These are phyloP conservation scores for Eufriesea mexicana DNA, from an alignment of 1,140 invertebrate species.

Conservation along the genomic window DNA sequence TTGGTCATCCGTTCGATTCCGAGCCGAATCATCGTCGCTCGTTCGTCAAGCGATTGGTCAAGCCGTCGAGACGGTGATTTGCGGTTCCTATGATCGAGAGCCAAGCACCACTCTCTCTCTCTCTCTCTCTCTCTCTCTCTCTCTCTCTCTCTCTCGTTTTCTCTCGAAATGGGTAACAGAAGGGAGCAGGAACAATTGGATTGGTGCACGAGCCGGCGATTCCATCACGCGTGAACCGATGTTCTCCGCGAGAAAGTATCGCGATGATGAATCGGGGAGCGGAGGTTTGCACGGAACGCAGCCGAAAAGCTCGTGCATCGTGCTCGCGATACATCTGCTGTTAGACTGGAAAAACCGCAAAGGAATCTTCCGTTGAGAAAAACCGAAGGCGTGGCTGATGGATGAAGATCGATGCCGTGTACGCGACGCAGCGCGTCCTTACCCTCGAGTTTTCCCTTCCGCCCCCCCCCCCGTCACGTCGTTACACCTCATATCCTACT, in stretches of 20 bases:
- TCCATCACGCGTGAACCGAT: constrained; percentile 44
- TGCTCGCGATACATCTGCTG: constrained; percentile 67
- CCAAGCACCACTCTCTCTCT: not conserved
- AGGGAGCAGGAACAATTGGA: not conserved
- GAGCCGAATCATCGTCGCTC: constrained; percentile 44
- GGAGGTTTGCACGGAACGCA: constrained; percentile 20
- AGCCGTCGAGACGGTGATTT: constrained; percentile 45
- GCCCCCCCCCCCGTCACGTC: constrained; percentile 34
- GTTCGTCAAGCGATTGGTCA: constrained; percentile 47
- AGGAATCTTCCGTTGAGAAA: constrained; percentile 48
- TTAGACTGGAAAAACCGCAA: constrained; percentile 50
- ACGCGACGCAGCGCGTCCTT: constrained; percentile 56
- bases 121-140: not conserved
- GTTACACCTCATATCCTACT: constrained; percentile 64
- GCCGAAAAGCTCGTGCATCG: constrained; percentile 15
- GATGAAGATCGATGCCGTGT: constrained; percentile 80
- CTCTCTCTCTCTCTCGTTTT: too few species aligned
- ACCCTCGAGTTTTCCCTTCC: not conserved
- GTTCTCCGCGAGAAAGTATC: constrained; percentile 32
- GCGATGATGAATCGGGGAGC: constrained; percentile 61
- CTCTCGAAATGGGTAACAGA: not conserved
- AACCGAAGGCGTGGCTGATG: constrained; percentile 72
- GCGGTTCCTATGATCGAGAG: constrained; percentile 19
- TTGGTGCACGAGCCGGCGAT: constrained; percentile 17
- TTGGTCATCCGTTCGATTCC: not conserved